Conservation (phyloP, 2,113 vertebrate species). For the Neotragus moschatus region DNA sequence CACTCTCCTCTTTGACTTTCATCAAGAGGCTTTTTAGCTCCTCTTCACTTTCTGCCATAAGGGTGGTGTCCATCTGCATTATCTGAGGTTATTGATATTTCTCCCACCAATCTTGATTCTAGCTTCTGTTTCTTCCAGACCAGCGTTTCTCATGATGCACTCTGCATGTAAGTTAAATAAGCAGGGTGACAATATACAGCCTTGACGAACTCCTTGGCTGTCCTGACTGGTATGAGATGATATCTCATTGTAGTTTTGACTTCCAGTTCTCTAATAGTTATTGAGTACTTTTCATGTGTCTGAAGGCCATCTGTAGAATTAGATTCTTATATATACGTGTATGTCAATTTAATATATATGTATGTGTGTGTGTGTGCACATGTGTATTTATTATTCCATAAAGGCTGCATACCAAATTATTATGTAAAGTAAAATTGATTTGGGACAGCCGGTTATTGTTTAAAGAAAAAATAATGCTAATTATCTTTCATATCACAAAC, state of each 20-base stretch:
- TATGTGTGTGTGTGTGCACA: not conserved
- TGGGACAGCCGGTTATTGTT: not conserved
- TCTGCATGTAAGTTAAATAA: too few species aligned
- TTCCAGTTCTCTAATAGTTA: not conserved
- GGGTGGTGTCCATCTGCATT: too few species aligned
- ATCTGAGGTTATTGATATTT: too few species aligned
- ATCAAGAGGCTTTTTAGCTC: too few species aligned
- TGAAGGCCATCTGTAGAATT: not conserved
- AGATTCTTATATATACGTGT: not conserved
- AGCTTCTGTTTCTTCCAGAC: too few species aligned
- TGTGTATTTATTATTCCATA: not conserved
- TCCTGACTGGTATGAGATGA: not conserved
- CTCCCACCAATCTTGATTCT: too few species aligned
- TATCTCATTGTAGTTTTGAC: not conserved
- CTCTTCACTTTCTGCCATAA: too few species aligned
- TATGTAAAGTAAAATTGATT: slow-evolving; percentile 10
- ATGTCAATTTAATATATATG: not conserved
- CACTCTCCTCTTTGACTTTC: too few species aligned
- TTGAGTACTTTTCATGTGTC: not conserved
- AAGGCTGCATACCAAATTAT: not conserved
- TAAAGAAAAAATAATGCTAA: not conserved
- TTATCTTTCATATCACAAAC: not conserved
- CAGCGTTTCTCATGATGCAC: too few species aligned
- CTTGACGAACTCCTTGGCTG: too few species aligned
- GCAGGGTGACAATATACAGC: too few species aligned